Evolutionary conservation across 2,113 vertebrate genomes (phyloP).

Genomic region (Poeciliopsis occidentalis): DNA sequence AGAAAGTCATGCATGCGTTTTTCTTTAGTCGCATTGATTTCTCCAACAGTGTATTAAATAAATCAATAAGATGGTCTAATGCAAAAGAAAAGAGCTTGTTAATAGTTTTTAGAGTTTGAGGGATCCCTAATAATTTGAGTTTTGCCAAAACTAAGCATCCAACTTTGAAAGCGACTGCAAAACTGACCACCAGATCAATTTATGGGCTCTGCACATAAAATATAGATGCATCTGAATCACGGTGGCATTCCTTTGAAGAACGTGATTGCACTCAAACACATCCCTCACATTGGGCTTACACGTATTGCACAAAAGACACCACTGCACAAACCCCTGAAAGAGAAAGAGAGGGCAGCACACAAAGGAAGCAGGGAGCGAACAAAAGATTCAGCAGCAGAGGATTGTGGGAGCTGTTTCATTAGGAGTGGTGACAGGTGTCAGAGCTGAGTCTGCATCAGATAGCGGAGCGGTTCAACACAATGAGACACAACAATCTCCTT

Average conservation of each 20-base stretch:
- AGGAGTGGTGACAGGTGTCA: slow-evolving; percentile 71
- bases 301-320: slow-evolving; percentile 36
- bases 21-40: no score
- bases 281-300: slow-evolving; percentile 12
- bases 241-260: slow-evolving; percentile 21
- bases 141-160: slow-evolving; percentile 30
- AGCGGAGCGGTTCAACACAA: slow-evolving; percentile 57
- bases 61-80: not conserved
- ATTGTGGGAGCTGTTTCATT: slow-evolving; percentile 71
- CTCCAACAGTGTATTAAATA: no score
- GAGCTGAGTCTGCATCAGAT: slow-evolving; percentile 69
- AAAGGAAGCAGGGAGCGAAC: slow-evolving; percentile 40
- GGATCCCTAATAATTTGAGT: slow-evolving; percentile 12
- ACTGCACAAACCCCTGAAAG: slow-evolving; percentile 7
- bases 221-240: slow-evolving; percentile 28
- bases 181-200: no score
- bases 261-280: slow-evolving; percentile 8
- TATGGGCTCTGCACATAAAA: not conserved
- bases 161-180: slow-evolving; percentile 12
- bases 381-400: slow-evolving; percentile 59
- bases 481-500: slow-evolving; percentile 64
- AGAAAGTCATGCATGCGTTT: no score
- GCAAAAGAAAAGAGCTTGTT: not conserved
- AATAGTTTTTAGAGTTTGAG: slow-evolving; percentile 20
- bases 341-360: slow-evolving; percentile 18